Evolutionary conservation across 2,113 vertebrate species (phyloP).

Genomic region (Tachysurus vachellii): DNA sequence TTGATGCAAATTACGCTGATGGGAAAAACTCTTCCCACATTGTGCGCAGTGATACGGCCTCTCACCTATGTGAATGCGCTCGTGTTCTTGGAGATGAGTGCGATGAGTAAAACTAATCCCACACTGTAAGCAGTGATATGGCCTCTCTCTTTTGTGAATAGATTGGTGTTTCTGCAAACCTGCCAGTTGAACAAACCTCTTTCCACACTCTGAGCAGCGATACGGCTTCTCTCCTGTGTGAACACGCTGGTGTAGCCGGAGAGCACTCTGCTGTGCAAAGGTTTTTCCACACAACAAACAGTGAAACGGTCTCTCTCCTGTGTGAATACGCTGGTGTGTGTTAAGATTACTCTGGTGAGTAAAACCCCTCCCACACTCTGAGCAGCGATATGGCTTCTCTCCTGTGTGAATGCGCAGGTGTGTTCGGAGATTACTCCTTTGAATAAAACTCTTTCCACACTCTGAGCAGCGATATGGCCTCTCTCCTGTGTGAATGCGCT

Average conservation of each 20-base stretch:
- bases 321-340: conserved; percentile 27
- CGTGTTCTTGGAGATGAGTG: conserved; percentile 25
- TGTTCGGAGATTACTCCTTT: conserved; percentile 22
- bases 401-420: conserved; percentile 23
- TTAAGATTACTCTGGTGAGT: conserved; percentile 26
- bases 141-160: conserved; percentile 24
- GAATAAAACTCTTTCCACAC: conserved; percentile 26
- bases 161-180: conserved; percentile 19
- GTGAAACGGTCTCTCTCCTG: conserved; percentile 13
- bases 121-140: conserved; percentile 19
- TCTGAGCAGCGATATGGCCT: conserved; percentile 27
- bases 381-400: conserved; percentile 25
- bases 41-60: conserved; percentile 13
- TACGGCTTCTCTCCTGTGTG: conserved; percentile 15
- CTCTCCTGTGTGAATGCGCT: conserved; percentile 25
- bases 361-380: conserved; percentile 22
- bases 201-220: conserved; percentile 4
- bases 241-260: conserved; percentile 15
- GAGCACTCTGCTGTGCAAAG: conserved; percentile 16
- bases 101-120: conserved; percentile 22
- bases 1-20: conserved; percentile 18
- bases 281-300: conserved; percentile 16
- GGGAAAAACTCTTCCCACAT: conserved; percentile 21
- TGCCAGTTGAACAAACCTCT: conserved; percentile 17
- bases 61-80: conserved; percentile 25